Base-by-base conservation (phyloP, 2,113 vertebrate genomes). In the Oryzias melastigma region DNA sequence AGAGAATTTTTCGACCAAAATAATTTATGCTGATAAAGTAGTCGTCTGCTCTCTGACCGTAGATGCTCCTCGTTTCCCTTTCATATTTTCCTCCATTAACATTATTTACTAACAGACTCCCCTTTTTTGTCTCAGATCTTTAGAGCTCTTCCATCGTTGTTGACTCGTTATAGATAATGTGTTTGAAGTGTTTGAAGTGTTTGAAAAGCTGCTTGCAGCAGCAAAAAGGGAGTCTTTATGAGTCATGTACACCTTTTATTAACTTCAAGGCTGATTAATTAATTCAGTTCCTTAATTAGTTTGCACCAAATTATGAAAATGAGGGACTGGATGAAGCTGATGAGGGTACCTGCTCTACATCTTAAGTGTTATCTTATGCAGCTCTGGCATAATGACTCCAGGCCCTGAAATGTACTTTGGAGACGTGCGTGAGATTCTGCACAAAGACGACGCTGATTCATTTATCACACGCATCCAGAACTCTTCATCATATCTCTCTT, bases 281-380 rank as follows among this genome's bases (percentile, higher is more conserved):
- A 54, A 50, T 63, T 55, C 5, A 55, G 43, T 62, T 5, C 1
- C 48, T 58, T 35, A 71, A 58, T 67, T 67, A 71, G 54, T 58
- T 59, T 58, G 25, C 40, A 51, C 35, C 62, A 48, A 64, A 58
- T 65, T 27, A 68, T 52, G 47, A 68, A 60, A 65, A 61, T 43
- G 46, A 61, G 52, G 65, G 52, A 43, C 48, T 19, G 6, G 56
- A 68, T 65, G 64, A 68, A 56, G 27, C 3, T 48, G 60, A 52
- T 17, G 56, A 60, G 55, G 42, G 52, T 46, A 61, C 2, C n/a
- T 35, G 46, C 54, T 72, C 27, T 55, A 14, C 58, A 10, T 55
- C 58, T 47, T 14, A 6, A 51, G 47, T 16, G 47, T 59, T 12
- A 49, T 62, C 29, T 35, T 58, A 20, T 49, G 48, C 51, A 20